A percentile compares a stretch with the other conserved stretches of the same genome.
These are phyloP conservation scores for Leptoteleia sp. DNA, from an alignment of 1,140 invertebrate genomes.

Conservation along the genomic window DNA sequence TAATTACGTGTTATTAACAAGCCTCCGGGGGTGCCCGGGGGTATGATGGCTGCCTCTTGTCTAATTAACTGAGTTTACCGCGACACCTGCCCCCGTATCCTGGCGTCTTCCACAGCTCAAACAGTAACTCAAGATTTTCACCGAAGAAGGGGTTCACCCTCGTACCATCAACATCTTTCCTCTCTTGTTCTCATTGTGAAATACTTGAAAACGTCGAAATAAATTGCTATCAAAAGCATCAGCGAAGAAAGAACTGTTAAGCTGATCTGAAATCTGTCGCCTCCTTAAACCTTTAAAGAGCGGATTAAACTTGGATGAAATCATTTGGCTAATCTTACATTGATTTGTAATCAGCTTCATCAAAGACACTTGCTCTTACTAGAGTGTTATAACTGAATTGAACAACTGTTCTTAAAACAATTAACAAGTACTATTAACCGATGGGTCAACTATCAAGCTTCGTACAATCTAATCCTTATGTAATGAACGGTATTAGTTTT, in stretches of 20 bases:
- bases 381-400: too few species aligned
- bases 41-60: slow-evolving; percentile 81
- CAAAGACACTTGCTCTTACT: too few species aligned
- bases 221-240: slow-evolving; percentile 61
- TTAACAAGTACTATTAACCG: too few species aligned
- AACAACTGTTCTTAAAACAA: too few species aligned
- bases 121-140: slow-evolving; percentile 80
- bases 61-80: slow-evolving; percentile 83
- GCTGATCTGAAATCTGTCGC: slow-evolving; percentile 19
- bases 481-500: too few species aligned
- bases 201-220: slow-evolving; percentile 65
- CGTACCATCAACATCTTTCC: slow-evolving; percentile 68
- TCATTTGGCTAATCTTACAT: neutral
- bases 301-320: neutral
- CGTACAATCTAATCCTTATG: too few species aligned
- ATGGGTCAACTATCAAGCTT: too few species aligned
- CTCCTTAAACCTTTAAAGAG: neutral
- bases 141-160: slow-evolving; percentile 71
- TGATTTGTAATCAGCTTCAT: neutral
- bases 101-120: slow-evolving; percentile 78
- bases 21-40: slow-evolving; percentile 75
- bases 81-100: slow-evolving; percentile 80
- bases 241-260: slow-evolving; percentile 42
- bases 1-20: slow-evolving; percentile 83
- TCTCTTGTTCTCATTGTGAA: slow-evolving; percentile 64